Evolutionary conservation across 1,140 invertebrate genomes (phyloP), one percentile per base, ranked within the genome.

Genomic region (Telenomus remus): DNA sequence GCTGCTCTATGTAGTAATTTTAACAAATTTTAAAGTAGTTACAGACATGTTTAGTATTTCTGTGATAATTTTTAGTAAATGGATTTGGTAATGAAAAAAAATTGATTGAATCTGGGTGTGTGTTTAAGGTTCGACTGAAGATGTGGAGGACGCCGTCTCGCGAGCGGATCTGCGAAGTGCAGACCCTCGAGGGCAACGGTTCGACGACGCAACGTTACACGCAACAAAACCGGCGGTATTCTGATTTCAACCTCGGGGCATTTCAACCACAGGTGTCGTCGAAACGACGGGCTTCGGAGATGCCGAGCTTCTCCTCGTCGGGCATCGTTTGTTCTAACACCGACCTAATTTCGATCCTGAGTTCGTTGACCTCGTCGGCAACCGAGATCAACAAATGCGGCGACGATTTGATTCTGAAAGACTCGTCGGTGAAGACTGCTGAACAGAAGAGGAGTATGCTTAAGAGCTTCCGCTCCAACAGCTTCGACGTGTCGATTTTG

Each of bases 161-260:
- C 61, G 94, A 95, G 83, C 91, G 92, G 64, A 91, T 95, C 0
- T 94, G 93, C 81, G 94, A 95, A 82, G 92, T 95, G 0, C 93
- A 94, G 76, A 91, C 93, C 0, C 78, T 94, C 1, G 93, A 94
- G 66, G 89, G 91, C 8, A 89, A 90, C 56, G 89, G 88, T 0
- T 89, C 89, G 33, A 84, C 85, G 27, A 84, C 90, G 2, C 89
- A 91, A 63, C 88, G 91, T 1, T 92, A 92, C 79, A 90, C 89
- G 0, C 89, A 84, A 34, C 85, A 86, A 16, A 91, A 90, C 13
- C 89, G 93, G 12, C 89, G 94, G 14, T 94, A 91, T 83, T 95
- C 93, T 0, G 94, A 95, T 75, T 93, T 93, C 61, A 89, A 91
- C 0, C 86, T 91, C 1, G 86, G 89, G n/a, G 88, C 86, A 10